phyloP scores from a whole-genome alignment of 2,888 invertebrate genomes.

The Lordiphosa andalusiaca region DNA sequence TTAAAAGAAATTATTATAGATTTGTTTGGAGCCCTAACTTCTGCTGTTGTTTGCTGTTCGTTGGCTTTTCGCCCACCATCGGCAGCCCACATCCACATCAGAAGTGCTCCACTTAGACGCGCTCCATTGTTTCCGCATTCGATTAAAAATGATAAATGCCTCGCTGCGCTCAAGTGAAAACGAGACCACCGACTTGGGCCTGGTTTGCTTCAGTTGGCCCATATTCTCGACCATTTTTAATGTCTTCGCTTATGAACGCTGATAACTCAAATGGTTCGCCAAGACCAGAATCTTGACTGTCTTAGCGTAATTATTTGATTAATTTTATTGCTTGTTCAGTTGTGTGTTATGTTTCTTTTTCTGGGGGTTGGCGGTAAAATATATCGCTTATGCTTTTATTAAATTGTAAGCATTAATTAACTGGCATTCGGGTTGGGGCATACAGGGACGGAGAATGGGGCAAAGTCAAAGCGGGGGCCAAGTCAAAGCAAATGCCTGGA shows the following conservation, averaged over 20 bases:
- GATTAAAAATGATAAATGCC: slow-evolving; percentile 75
- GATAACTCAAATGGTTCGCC: slow-evolving; percentile 55
- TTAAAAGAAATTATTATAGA: slow-evolving; percentile 71
- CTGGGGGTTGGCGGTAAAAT: slow-evolving; percentile 45
- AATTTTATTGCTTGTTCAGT: slow-evolving; percentile 64
- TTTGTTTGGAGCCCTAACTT: slow-evolving; percentile 53
- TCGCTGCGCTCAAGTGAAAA: slow-evolving; percentile 65
- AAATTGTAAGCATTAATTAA: slow-evolving; percentile 72
- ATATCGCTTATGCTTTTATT: slow-evolving; percentile 73
- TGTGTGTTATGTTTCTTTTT: slow-evolving; percentile 12
- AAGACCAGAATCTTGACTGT: slow-evolving; percentile 15
- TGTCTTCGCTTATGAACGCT: slow-evolving; percentile 64
- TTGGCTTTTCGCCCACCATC: slow-evolving; percentile 51
- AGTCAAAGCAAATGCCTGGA: slow-evolving; percentile 33
- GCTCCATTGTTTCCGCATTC: slow-evolving; percentile 75
- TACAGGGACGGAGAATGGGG: slow-evolving; percentile 2
- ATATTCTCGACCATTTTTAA: slow-evolving; percentile 63
- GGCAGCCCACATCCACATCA: slow-evolving; percentile 35
- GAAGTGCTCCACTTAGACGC: slow-evolving; percentile 72
- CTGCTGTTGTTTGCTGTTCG: slow-evolving; percentile 34
- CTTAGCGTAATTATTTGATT: slow-evolving; percentile 68
- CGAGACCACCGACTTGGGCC: slow-evolving; percentile 27
- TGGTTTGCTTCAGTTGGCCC: slow-evolving; percentile 27
- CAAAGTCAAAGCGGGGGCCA: slow-evolving; percentile 29
- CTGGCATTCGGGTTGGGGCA: slow-evolving; percentile 25